These are phyloP conservation scores for Pterocles burchelli DNA, from an alignment of 2,113 vertebrate genomes.

Conservation along the genomic window DNA sequence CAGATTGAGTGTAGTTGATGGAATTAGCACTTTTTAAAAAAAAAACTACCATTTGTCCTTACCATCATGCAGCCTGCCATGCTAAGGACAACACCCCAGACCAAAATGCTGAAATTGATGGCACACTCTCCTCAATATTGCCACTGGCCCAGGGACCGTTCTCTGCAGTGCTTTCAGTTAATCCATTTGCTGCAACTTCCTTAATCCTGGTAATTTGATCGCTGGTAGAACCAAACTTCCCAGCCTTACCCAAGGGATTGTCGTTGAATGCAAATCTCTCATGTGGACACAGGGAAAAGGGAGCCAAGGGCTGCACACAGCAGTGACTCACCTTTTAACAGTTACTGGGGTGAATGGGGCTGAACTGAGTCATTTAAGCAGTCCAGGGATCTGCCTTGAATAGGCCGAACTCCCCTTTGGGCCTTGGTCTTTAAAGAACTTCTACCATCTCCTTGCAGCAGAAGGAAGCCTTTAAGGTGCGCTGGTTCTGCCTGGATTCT, in stretches of 20 bases:
- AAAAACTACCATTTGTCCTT: neutral
- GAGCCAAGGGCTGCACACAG: neutral
- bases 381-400: neutral
- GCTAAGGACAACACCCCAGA: neutral
- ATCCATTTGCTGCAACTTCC: neutral
- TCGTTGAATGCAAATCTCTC: neutral
- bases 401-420: neutral
- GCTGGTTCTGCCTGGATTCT: conserved; percentile 92
- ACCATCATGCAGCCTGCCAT: neutral
- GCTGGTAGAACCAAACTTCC: neutral
- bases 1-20: neutral
- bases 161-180: neutral
- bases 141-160: neutral
- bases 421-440: neutral
- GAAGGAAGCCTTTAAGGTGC: conserved; percentile 86
- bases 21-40: neutral
- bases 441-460: conserved; percentile 77
- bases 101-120: neutral
- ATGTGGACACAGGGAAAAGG: neutral
- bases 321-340: accelerated
- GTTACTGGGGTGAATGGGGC: neutral
- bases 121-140: neutral
- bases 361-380: neutral
- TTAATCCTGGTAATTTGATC: neutral
- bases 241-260: neutral